A percentile compares a stretch with the other conserved stretches of the same genome.
Conservation (phyloP, 2,113 vertebrate genomes). For the Sardina pilchardus region DNA sequence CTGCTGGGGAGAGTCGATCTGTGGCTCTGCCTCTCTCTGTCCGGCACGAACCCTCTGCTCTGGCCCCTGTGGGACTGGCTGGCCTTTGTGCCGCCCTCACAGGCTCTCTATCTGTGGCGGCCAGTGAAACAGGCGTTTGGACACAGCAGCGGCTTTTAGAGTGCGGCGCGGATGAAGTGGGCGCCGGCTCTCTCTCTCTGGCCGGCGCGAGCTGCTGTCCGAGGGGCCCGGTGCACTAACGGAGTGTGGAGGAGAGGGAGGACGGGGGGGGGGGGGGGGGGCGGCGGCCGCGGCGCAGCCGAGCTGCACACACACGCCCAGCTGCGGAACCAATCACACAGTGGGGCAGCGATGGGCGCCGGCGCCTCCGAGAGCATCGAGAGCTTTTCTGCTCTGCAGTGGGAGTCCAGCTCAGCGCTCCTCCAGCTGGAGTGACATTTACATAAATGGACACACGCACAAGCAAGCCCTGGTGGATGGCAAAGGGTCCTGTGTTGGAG, state of each 20-base stretch:
- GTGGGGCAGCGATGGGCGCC: neutral
- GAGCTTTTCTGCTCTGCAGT: slow-evolving; percentile 25
- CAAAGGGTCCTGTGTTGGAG: slow-evolving; percentile 13
- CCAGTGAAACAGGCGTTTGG: neutral
- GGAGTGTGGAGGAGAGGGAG: neutral
- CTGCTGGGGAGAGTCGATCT: neutral
- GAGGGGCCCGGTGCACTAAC: neutral
- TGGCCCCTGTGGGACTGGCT: neutral
- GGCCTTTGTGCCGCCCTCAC: neutral
- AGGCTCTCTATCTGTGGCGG: neutral
- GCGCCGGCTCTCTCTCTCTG: neutral
- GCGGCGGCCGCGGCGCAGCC: neutral
- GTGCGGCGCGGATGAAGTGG: neutral
- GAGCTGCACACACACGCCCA: neutral
- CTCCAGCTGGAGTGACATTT: slow-evolving; percentile 40
- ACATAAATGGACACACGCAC: slow-evolving; percentile 28
- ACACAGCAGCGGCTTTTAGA: neutral
- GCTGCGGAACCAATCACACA: slow-evolving; percentile 9
- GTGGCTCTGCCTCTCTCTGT: neutral
- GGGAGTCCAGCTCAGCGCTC: slow-evolving; percentile 20
- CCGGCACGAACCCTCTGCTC: neutral
- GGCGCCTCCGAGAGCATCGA: neutral
- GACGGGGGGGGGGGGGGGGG: too few relatives aligned
- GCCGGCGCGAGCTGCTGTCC: neutral
- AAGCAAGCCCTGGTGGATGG: slow-evolving; percentile 25